Evolutionary conservation across 2,797 vertebrate species (phyloP).

Genomic region (Diglossa cyanea): DNA sequence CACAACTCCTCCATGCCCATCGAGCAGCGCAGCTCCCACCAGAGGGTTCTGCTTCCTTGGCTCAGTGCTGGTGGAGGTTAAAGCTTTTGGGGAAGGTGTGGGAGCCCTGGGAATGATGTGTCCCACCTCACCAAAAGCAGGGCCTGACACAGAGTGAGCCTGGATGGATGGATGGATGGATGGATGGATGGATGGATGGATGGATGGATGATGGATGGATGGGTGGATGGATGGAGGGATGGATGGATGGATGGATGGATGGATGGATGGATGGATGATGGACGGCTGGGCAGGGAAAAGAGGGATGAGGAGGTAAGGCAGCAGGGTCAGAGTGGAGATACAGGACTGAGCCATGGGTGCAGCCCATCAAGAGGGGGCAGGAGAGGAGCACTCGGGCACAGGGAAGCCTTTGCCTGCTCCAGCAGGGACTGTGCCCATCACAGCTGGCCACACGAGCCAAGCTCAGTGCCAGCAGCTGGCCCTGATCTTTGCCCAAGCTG

Average conservation of each 20-base stretch:
- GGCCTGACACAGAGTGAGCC: not conserved
- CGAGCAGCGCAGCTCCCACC: accelerated
- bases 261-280: too few relatives aligned
- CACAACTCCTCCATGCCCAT: accelerated
- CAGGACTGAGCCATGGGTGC: not conserved
- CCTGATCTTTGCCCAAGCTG: accelerated
- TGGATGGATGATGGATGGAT: not conserved
- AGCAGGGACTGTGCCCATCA: not conserved
- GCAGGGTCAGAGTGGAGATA: not conserved
- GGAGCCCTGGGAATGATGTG: not conserved
- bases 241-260: not conserved
- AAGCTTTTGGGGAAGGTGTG: not conserved
- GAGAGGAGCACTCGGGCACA: not conserved
- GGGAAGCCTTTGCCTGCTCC: not conserved
- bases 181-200: not conserved
- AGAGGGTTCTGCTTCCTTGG: accelerated
- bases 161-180: not conserved
- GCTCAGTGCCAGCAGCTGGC: not conserved
- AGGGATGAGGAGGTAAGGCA: not conserved
- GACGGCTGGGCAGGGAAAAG: not conserved
- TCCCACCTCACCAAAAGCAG: not conserved
- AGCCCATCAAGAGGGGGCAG: not conserved
- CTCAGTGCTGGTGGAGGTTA: not conserved
- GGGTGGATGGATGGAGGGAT: too few relatives aligned
- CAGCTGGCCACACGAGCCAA: not conserved